Evolutionary conservation across 2,888 invertebrate species (phyloP), one percentile per base, ranked within the genome.

Genomic region (Silvanus unidentatus): DNA sequence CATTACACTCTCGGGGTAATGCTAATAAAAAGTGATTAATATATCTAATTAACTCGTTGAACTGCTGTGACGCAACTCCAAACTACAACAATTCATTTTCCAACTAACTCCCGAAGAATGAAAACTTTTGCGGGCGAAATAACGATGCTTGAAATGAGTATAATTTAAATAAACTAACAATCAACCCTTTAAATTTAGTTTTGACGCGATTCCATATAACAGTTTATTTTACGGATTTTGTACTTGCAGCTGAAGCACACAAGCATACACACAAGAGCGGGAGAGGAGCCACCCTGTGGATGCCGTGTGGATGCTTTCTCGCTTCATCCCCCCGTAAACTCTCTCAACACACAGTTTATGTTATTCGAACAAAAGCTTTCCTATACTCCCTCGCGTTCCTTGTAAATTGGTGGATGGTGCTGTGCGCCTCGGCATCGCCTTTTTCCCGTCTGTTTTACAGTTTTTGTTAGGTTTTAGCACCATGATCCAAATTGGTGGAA

Each of bases 1-100:
- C 60, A 60, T 62, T 60, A 61, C 55, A 60, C 57, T 58, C 58
- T 51, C 57, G 58, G 58, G 58, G 54, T 22, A 57, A 54, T 49
- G 53, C 61, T 59, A 63, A 62, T 64, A 65, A 64, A 65, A 65
- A 64, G 62, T 64, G 63, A 65, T 65, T 64, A 64, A 65, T 65
- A 64, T 60, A 59, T 57, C 62, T 64, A 65, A 65, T 65, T 65
- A 65, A 64, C 62, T 62, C 63, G 58, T 61, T 62, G 58, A 62
- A 62, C 61, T 61, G 60, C 54, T 58, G 59, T 63, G 64, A 64
- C 62, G 62, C 57, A 60, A 59, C 56, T 60, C 52, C 61, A 59
- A 64, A 62, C 60, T 61, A 61, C 59, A 63, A 60, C 62, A 61
- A 62, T 65, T 62, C 61, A 62, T 63, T 63, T 55, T 53, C 53